phyloP scores from a whole-genome alignment of 2,113 vertebrate genomes.

The Rhineura floridana region DNA sequence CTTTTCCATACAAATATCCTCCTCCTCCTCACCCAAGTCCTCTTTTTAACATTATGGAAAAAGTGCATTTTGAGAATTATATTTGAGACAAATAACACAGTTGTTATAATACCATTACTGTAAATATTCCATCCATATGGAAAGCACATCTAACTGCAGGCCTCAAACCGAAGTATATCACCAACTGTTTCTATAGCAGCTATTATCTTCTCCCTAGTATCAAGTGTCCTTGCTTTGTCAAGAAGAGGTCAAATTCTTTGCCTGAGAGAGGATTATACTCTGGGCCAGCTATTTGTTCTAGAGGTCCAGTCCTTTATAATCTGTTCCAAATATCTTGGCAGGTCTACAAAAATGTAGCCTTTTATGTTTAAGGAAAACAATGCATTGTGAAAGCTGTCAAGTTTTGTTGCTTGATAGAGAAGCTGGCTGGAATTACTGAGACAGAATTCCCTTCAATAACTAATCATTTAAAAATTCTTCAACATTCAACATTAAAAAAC shows the following conservation, averaged over 20 bases:
- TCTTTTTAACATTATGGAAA: too few relatives aligned
- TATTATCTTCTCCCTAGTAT: neutral
- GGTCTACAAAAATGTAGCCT: slow-evolving; percentile 40
- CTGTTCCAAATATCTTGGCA: slow-evolving; percentile 58
- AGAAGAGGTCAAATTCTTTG: neutral
- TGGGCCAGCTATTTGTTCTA: slow-evolving; percentile 11
- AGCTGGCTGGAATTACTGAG: slow-evolving; percentile 54
- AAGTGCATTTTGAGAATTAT: neutral
- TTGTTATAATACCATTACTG: neutral
- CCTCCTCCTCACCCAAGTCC: too few relatives aligned
- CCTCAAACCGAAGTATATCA: neutral
- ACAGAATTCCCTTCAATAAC: slow-evolving; percentile 43
- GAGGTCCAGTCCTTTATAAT: slow-evolving; percentile 53
- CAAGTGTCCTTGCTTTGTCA: neutral
- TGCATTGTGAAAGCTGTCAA: slow-evolving; percentile 66
- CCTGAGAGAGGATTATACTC: neutral
- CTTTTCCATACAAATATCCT: too few relatives aligned
- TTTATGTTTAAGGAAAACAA: slow-evolving; percentile 58
- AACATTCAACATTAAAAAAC: too few relatives aligned
- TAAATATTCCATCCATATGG: neutral
- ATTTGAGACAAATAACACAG: neutral
- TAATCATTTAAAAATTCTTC: slow-evolving; percentile 25
- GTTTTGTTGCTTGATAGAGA: slow-evolving; percentile 50
- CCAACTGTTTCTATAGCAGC: neutral
- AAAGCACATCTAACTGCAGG: neutral